Percentiles rank a stretch among this genome's conserved stretches.
phyloP scores from a whole-genome alignment of 2,797 vertebrate species.

The Babyrousa celebensis region DNA sequence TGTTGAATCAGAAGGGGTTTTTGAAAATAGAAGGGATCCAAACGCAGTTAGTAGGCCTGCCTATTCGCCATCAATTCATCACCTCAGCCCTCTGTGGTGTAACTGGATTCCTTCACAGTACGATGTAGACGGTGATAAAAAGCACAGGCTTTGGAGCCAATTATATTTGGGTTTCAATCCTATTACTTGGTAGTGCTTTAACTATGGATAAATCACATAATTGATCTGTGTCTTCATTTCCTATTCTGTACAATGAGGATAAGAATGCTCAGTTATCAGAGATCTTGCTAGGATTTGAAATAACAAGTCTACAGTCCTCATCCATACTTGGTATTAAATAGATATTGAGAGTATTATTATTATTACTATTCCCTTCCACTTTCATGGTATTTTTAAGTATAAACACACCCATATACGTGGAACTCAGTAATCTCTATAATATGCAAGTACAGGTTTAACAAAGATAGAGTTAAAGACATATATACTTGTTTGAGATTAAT shows the following conservation, averaged over 20 bases:
- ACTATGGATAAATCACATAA: neutral
- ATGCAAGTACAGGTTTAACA: slow-evolving; percentile 40
- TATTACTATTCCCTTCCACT: neutral
- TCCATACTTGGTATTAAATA: slow-evolving; percentile 1
- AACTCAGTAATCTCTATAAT: slow-evolving; percentile 32
- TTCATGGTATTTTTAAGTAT: slow-evolving; percentile 33
- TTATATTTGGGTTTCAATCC: neutral
- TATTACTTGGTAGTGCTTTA: neutral
- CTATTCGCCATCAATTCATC: neutral
- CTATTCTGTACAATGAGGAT: slow-evolving; percentile 5
- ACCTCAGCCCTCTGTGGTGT: neutral
- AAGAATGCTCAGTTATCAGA: neutral
- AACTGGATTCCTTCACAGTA: neutral
- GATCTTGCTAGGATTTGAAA: neutral
- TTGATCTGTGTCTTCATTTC: neutral
- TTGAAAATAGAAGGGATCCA: neutral
- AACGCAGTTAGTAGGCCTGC: neutral
- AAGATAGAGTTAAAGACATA: slow-evolving; percentile 75
- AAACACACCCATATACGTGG: neutral
- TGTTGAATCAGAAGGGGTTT: neutral
- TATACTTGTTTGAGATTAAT: slow-evolving; percentile 71
- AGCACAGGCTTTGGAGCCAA: neutral
- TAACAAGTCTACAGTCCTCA: slow-evolving; percentile 19
- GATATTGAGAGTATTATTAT: neutral
- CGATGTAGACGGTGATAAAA: neutral